phyloP scores from a whole-genome alignment of 2,888 invertebrate species.

The Pseudoips prasinana region DNA sequence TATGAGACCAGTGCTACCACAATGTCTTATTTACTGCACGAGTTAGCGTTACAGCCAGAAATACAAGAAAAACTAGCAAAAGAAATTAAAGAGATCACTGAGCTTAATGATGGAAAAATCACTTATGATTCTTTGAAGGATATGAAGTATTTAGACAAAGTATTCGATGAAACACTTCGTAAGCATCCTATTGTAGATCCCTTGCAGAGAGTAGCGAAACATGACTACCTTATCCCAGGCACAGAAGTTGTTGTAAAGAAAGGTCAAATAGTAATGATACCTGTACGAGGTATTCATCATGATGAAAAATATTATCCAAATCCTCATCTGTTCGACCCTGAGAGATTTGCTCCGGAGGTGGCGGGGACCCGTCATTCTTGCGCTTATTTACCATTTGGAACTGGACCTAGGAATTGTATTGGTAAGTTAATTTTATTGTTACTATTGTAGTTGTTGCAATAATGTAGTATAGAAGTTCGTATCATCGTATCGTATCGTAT shows the following conservation, averaged over 20 bases:
- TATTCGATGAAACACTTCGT: conserved; percentile 60
- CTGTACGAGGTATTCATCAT: conserved; percentile 57
- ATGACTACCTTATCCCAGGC: conserved; percentile 53
- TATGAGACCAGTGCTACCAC: conserved; percentile 69
- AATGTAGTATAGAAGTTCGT: no score
- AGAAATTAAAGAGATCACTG: conserved; percentile 48
- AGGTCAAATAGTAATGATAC: conserved; percentile 46
- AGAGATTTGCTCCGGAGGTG: conserved; percentile 58
- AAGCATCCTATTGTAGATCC: conserved; percentile 65
- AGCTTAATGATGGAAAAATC: conserved; percentile 45
- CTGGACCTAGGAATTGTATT: conserved; percentile 65
- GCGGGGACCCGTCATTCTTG: conserved; percentile 45
- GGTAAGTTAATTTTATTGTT: conserved; percentile 47
- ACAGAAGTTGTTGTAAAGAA: conserved; percentile 52
- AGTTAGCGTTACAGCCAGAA: conserved; percentile 40
- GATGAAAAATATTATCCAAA: conserved; percentile 62
- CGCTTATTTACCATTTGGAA: conserved; percentile 63
- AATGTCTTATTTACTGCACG: conserved; percentile 40
- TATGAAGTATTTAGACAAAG: conserved; percentile 59
- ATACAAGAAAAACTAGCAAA: conserved; percentile 52
- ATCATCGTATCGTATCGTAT: no score
- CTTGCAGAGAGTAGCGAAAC: conserved; percentile 49
- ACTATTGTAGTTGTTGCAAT: no score
- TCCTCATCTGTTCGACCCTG: conserved; percentile 68
- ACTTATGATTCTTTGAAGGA: conserved; percentile 57